Conservation (phyloP, 2,113 vertebrate genomes). For the Hyperoodon ampullatus region DNA sequence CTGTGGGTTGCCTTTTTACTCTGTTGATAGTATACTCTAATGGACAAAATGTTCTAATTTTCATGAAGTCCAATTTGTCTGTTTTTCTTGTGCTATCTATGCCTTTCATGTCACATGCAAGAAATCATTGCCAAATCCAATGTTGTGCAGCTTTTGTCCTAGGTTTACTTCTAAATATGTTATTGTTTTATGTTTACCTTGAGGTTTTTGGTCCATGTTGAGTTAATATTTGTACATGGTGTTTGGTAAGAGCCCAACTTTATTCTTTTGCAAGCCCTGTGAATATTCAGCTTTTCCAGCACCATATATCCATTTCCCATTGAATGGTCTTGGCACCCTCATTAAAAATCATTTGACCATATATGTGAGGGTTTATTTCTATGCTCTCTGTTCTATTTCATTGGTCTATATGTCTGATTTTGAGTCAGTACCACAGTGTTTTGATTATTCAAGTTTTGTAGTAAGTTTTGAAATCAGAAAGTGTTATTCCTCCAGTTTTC, state of each 20-base stretch:
- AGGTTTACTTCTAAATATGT: not conserved
- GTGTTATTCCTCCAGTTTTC: not conserved
- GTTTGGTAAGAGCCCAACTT: not conserved
- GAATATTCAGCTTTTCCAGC: not conserved
- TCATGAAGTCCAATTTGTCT: not conserved
- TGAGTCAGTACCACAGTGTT: not conserved
- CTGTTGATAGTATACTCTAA: not conserved
- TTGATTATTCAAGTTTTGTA: not conserved
- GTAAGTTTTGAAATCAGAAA: not conserved
- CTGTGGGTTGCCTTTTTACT: not conserved
- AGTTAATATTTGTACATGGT: not conserved
- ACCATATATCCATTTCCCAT: not conserved
- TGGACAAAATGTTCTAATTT: not conserved
- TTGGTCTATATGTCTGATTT: not conserved
- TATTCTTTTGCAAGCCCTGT: not conserved
- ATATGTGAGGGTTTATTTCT: not conserved
- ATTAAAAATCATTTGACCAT: not conserved
- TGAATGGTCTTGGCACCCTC: not conserved
- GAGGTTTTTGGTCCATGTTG: not conserved
- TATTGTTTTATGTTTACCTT: not conserved
- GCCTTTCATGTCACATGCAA: not conserved
- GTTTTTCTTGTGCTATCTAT: not conserved
- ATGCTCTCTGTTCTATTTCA: not conserved
- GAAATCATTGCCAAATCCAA: not conserved
- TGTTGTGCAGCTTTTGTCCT: not conserved